Evolutionary conservation across 2,888 invertebrate genomes (phyloP).

Genomic region (Chalcis sispes): DNA sequence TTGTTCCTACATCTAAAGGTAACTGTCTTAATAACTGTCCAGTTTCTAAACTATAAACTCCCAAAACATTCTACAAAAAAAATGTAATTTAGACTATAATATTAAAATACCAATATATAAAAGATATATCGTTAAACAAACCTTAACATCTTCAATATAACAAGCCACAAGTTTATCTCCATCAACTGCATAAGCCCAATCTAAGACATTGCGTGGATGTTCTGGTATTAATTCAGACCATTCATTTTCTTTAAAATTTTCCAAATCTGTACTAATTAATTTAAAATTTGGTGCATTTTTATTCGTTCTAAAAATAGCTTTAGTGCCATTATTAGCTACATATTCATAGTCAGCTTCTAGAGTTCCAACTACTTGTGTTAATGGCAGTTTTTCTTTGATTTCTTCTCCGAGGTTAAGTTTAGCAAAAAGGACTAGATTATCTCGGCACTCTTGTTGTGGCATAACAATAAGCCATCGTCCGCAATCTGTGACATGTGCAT

Average conservation of each 20-base stretch:
- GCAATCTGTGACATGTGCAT: conserved; percentile 92
- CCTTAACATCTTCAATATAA: conserved; percentile 97
- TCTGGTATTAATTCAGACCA: conserved; percentile 92
- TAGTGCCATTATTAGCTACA: conserved; percentile 89
- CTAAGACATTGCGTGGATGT: conserved; percentile 90
- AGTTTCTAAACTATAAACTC: conserved; percentile 85
- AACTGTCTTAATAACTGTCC: conserved; percentile 87
- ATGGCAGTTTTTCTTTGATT: conserved; percentile 81
- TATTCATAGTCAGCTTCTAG: conserved; percentile 98
- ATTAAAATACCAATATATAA: background rate
- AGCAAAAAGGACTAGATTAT: conserved; percentile 92
- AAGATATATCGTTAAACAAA: conserved; percentile 69
- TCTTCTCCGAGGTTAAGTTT: conserved; percentile 83
- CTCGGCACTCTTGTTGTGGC: conserved; percentile 92
- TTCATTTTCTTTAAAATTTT: conserved; percentile 83
- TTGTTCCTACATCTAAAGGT: conserved; percentile 90
- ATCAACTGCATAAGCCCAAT: conserved; percentile 91
- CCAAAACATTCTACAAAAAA: conserved; percentile 84
- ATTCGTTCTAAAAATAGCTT: conserved; percentile 93
- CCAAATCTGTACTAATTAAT: conserved; percentile 88
- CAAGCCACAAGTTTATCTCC: conserved; percentile 90
- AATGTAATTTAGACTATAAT: conserved; percentile 7
- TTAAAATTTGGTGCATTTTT: conserved; percentile 95
- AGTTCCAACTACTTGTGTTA: conserved; percentile 89
- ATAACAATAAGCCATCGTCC: conserved; percentile 91